Base-by-base conservation (phyloP, 2,113 vertebrate genomes). In the Vicugna pacos region DNA sequence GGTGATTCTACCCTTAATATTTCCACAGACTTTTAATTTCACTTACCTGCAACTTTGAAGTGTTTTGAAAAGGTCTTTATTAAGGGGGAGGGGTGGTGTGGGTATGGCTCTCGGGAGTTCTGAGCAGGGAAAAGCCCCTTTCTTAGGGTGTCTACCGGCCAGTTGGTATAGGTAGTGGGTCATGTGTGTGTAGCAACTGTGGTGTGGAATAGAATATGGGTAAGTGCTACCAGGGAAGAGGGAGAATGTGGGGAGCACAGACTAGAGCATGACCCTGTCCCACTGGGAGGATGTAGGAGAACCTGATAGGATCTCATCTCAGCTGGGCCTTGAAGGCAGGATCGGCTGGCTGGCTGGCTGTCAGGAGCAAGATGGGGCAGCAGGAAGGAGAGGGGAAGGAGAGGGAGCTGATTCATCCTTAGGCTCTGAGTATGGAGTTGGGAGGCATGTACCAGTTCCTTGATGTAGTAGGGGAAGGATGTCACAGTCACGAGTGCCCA, bases 51-150 rank as follows among this genome's bases (percentile, higher is more conserved):
- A 69, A 46, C 7, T 30, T 84, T 64, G 26, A 77, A 73, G 24
- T 96, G 38, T 94, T 97, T 92, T 85, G 58, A 38, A 81, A 89
- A 90, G 48, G 58, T 89, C 8, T 64, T 4, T 91, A 65, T 90
- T 81, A 85, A 94, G 54, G 56, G 16, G n/a, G 4, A 7, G 6
- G n/a, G 1, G 56, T 14, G 38, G 38, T 42, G 38, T 42, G 38
- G 38, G 38, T 42, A 42, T 42, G 38, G 38, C 28, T 54, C 13
- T 58, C 1, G 4, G 30, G 19, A 32, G 54, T 89, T 73, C 60
- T 73, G 56, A 24, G 30, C 3, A 4, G 13, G 11, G 13, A 19
- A 64, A 95, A 67, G 42, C 24, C 62, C 58, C 19, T 35, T 64
- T 82, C 32, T 56, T 24, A 12, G 50, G 32, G 8, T 32, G 9